phyloP scores from a whole-genome alignment of 2,113 vertebrate species.

The Rousettus leschenaultii region DNA sequence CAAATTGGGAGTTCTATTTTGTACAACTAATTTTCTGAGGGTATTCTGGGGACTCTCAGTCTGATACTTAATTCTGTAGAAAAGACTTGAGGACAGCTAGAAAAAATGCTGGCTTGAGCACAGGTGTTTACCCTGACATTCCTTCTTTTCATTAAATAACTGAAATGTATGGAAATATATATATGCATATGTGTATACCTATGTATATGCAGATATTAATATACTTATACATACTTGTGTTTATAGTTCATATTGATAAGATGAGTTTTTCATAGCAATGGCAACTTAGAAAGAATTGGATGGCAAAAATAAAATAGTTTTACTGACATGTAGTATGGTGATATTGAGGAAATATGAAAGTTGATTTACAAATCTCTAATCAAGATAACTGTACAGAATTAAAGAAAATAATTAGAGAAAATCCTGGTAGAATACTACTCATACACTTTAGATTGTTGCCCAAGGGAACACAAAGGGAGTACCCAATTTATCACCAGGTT shows the following conservation, averaged over 20 bases:
- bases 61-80: not conserved
- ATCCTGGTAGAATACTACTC: not conserved
- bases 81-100: not conserved
- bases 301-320: not conserved
- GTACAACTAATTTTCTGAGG: not conserved
- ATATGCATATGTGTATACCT: not conserved
- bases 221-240: not conserved
- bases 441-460: not conserved
- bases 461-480: not conserved
- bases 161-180: not conserved
- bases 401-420: constrained; percentile 22
- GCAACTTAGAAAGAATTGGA: not conserved
- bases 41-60: not conserved
- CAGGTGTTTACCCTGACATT: not conserved
- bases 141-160: not conserved
- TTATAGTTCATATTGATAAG: not conserved
- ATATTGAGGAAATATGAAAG: not conserved
- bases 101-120: not conserved
- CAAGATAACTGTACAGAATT: not conserved
- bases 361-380: constrained; percentile 10
- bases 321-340: not conserved
- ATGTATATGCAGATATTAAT: not conserved
- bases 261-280: not conserved
- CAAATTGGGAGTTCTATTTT: not conserved
- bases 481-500: not conserved